Evolutionary conservation across 1,140 invertebrate species (phyloP), one percentile per base, ranked within the genome.

Genomic region (Cherax quadricarinatus): DNA sequence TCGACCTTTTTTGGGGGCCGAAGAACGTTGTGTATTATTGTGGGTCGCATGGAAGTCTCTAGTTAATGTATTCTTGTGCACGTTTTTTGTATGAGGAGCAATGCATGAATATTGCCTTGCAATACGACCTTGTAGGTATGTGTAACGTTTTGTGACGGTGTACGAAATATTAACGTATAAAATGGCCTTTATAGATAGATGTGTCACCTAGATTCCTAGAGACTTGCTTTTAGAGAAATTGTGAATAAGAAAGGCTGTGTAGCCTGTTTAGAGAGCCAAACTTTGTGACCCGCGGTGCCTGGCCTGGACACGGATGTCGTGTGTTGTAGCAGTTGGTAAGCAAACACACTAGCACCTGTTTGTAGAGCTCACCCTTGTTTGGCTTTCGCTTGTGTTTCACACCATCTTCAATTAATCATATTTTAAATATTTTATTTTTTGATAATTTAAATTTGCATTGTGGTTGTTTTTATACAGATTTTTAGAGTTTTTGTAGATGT

Each of bases 321-420:
- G 53, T 24, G n/a, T 12, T 51, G 60, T 81, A 21, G 79, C 87
- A 70, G 87, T 89, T 89, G 87, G 79, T 82, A 66, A 81, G 87
- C 87, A 89, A 66, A 89, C 87, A 89, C 87, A 89, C 79, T 24
- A 51, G 87, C 87, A 89, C 87, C 81, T 89, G 41, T 81, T 48
- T 41, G 57, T 89, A 89, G 79, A 66, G 62, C 78, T 82, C 30
- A 89, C 24, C 87, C 79, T 49, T 88, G 75, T 60, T 80, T 89
- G 87, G 87, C 87, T 89, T 89, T 82, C 12, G 87, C 87, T 89
- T 89, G 75, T 57, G 60, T 89, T 66, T 51, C 57, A 62, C 49
- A 70, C 57, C 60, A n/a, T 81, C 21, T 80, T 80, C 6, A 14
- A 16, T 82, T 48, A 24, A 30, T 60, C 53, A 30, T 88, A 12